These are phyloP conservation scores for Zoanthus solanderi DNA, from an alignment of 92 coral and sea anemone genomes.

Conservation along the genomic window DNA sequence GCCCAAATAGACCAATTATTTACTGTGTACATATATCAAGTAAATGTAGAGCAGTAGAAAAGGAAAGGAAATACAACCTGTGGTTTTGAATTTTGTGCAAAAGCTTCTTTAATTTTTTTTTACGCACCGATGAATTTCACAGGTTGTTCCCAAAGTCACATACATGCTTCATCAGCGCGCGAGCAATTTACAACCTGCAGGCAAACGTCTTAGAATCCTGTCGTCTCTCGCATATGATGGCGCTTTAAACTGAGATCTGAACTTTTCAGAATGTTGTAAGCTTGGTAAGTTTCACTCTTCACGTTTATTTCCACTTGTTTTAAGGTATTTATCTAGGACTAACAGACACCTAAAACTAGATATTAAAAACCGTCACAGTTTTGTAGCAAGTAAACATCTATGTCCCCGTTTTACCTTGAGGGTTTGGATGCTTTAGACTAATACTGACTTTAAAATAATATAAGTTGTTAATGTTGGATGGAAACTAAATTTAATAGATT, in stretches of 20 bases:
- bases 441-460: background rate
- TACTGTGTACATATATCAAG: too few relatives aligned
- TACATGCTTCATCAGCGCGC: constrained; percentile 14
- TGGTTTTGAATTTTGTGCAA: too few relatives aligned
- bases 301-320: background rate
- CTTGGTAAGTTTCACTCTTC: background rate
- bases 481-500: background rate
- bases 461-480: background rate
- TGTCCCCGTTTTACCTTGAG: too few relatives aligned
- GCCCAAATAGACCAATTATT: too few relatives aligned
- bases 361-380: background rate
- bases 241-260: background rate
- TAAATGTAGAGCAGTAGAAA: too few relatives aligned
- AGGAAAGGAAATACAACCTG: too few relatives aligned
- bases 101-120: background rate
- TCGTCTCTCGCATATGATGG: background rate
- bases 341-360: too few relatives aligned
- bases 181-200: constrained; percentile 26
- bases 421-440: background rate
- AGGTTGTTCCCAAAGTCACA: constrained; percentile 18
- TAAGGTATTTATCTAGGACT: background rate
- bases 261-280: background rate
- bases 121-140: constrained; percentile 1
- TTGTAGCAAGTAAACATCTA: background rate
- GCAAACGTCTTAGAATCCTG: background rate